Conservation (phyloP, 2,113 vertebrate genomes). For the Sinocyclocheilus maitianheensis region DNA sequence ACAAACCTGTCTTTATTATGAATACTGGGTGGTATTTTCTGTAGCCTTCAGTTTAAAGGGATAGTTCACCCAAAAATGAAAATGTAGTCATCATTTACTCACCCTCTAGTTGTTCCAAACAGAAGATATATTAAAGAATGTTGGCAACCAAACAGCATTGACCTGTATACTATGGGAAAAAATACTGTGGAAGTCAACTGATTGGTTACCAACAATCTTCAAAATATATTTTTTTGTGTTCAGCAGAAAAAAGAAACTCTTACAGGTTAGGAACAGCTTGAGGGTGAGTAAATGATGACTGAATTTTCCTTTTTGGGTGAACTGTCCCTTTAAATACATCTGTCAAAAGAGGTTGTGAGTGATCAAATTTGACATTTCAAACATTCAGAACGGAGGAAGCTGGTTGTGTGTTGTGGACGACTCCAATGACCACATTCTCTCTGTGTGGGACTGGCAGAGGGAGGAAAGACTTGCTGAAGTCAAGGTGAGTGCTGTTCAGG, state of each 20-base stretch:
- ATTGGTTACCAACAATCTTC: neutral
- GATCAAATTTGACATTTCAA: neutral
- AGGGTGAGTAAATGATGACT: neutral
- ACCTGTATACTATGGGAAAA: neutral
- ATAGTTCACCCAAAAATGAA: neutral
- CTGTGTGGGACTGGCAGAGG: slow-evolving; percentile 98
- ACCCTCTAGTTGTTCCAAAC: neutral
- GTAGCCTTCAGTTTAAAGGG: neutral
- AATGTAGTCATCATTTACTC: neutral
- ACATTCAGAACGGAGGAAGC: slow-evolving; percentile 89
- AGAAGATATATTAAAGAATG: neutral
- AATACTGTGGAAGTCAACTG: neutral
- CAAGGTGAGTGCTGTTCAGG: slow-evolving; percentile 77
- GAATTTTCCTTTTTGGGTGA: neutral
- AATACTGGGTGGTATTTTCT: neutral
- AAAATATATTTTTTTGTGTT: neutral
- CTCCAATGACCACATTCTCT: slow-evolving; percentile 95
- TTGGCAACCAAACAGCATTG: neutral
- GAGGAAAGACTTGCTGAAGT: slow-evolving; percentile 91
- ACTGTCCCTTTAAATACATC: neutral
- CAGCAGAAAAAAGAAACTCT: neutral
- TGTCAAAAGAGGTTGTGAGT: neutral
- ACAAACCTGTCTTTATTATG: neutral
- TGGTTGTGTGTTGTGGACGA: slow-evolving; percentile 92
- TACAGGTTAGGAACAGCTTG: neutral